Base-by-base conservation (phyloP, 1,140 invertebrate species). In the Coenobita brevimanus region DNA sequence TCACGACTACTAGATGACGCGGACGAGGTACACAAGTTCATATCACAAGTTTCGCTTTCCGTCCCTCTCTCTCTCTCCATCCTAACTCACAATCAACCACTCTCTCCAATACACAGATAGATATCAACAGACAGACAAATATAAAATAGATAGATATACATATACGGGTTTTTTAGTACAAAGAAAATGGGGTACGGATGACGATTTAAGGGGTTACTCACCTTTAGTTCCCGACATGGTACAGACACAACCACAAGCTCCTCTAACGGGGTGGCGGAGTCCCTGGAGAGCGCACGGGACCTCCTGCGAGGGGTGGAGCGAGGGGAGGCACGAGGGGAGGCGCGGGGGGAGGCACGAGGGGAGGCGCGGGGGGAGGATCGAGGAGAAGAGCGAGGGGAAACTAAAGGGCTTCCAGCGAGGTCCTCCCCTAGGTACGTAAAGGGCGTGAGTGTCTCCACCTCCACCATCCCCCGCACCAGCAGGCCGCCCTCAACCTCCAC, bases 221-320 rank as follows among this genome's bases (percentile, higher is more conserved):
- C 89, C 89, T 90, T 90, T 13, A 82, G 82, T 50, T 90, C 89
- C 36, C 89, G 78, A 73, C 89, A 90, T 1, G 89, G 89, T 24
- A 90, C 89, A 46, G 86, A 88, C 73, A 90, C 89, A 24, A 90
- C 89, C 13, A 90, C 80, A 24, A 90, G 84, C 64, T 90, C 89
- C 75, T 90, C 89, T 13, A 84, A 43, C 38, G 73, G 76, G 75
- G 82, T 60, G 2, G 75, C 69, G 3, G 43, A 27, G 30, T 90
- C 89, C 71, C 89, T 33, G 6, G 89, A 90, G 38, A 79, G 76
- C 30, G 85, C 89, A 8, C 89, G 57, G 1, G 89, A 89, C 46
- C 83, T 73, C 33, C 83, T 64, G 2, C 89, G 64, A 6, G 89
- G 84, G 8, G 83, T 82, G 21, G 83, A 87, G 6, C 89, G 75